Conservation (phyloP, 2,113 vertebrate genomes). For the Caretta caretta region DNA sequence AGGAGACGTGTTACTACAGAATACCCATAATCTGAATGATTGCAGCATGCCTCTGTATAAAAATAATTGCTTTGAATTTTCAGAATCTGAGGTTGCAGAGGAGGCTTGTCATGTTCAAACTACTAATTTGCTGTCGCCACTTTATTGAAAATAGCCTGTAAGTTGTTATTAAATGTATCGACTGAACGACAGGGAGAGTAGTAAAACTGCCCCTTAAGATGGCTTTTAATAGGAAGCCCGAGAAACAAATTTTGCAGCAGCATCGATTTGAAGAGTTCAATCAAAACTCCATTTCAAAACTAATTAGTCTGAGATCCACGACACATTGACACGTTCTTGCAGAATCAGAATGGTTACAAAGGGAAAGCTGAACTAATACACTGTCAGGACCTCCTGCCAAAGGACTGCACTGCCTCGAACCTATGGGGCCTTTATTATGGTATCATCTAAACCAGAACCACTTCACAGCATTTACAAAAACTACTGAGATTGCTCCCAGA, state of each 20-base stretch:
- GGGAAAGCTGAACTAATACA: conserved; percentile 82
- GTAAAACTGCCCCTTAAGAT: conserved; percentile 93
- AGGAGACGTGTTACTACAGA: conserved; percentile 75
- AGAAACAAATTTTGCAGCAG: conserved; percentile 98
- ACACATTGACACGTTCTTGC: conserved; percentile 91
- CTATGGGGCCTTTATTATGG: background rate
- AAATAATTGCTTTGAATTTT: conserved; percentile 89
- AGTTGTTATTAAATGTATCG: conserved; percentile 94
- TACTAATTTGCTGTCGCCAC: conserved; percentile 91
- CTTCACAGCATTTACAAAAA: background rate
- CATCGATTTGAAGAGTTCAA: conserved; percentile 99
- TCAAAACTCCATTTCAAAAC: conserved; percentile 99
- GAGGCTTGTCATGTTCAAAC: conserved; percentile 90
- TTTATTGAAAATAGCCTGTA: conserved; percentile 92
- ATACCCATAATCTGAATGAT: conserved; percentile 82
- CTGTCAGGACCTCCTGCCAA: conserved; percentile 76
- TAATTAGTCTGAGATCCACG: conserved; percentile 98
- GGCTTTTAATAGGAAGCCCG: conserved; percentile 93
- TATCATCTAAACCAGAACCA: conserved; percentile 21
- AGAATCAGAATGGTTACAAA: conserved; percentile 84
- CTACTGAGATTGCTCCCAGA: background rate
- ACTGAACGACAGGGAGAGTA: conserved; percentile 90
- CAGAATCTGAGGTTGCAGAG: conserved; percentile 85
- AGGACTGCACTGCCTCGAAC: conserved; percentile 61
- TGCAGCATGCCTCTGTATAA: conserved; percentile 81